These are phyloP conservation scores for Bagarius yarrelli DNA, from an alignment of 2,113 vertebrate genomes.

Conservation along the genomic window DNA sequence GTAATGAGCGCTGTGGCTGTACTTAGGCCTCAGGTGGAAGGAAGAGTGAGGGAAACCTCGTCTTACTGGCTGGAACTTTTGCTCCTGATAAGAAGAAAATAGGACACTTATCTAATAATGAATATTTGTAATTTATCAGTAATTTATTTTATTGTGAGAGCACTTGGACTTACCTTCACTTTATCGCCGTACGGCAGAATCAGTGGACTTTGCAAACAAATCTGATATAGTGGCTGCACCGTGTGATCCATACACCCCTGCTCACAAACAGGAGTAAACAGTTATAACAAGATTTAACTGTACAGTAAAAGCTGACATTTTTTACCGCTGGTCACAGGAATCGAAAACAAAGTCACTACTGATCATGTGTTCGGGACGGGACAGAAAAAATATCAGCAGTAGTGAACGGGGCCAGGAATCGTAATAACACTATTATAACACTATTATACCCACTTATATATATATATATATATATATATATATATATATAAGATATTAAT, in stretches of 20 bases:
- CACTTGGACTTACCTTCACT: constrained; percentile 43
- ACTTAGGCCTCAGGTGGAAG: constrained; percentile 47
- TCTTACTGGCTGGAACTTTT: constrained; percentile 38
- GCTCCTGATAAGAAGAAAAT: constrained; percentile 52
- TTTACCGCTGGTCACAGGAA: too few relatives aligned
- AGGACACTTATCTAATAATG: not conserved
- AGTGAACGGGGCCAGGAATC: too few relatives aligned
- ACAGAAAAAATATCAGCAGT: too few relatives aligned
- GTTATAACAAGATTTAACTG: too few relatives aligned
- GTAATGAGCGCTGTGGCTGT: constrained; percentile 36
- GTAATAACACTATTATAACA: too few relatives aligned
- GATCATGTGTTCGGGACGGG: too few relatives aligned
- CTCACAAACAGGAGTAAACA: not conserved
- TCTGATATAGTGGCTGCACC: constrained; percentile 46
- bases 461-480: too few relatives aligned
- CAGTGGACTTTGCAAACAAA: constrained; percentile 42
- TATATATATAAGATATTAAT: too few relatives aligned
- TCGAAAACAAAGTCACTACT: too few relatives aligned
- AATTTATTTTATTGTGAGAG: not conserved
- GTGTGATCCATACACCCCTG: constrained; percentile 48
- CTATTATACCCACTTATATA: too few relatives aligned
- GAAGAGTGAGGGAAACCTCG: constrained; percentile 42
- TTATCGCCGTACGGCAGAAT: constrained; percentile 45
- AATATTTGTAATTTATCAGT: not conserved
- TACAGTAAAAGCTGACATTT: too few relatives aligned